These are phyloP conservation scores for Periophthalmus modestus DNA, from an alignment of 2,113 vertebrate genomes.

Conservation along the genomic window DNA sequence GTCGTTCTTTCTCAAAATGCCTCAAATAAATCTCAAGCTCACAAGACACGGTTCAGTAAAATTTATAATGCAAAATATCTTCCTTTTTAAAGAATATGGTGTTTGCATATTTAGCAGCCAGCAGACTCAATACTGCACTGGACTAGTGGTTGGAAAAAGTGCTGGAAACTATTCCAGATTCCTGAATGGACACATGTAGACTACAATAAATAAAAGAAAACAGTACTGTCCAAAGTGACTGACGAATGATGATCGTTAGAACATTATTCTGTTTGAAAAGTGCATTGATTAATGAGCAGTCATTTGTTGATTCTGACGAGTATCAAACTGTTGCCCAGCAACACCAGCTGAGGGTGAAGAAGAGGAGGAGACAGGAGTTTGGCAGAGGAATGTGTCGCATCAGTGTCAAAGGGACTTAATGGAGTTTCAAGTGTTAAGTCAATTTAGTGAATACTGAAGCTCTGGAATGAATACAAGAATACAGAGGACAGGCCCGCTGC, in stretches of 20 bases:
- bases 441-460: not conserved
- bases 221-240: not conserved
- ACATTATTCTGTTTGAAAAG: not conserved
- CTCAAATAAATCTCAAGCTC: too few relatives aligned
- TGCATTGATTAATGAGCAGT: not conserved
- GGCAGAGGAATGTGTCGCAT: not conserved
- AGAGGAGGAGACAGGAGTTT: conserved; percentile 3
- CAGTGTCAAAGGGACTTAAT: conserved; percentile 7
- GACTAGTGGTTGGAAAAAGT: too few relatives aligned
- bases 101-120: too few relatives aligned
- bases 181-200: too few relatives aligned
- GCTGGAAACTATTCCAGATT: too few relatives aligned
- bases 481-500: not conserved
- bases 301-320: conserved; percentile 10
- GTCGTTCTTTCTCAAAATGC: too few relatives aligned
- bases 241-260: not conserved
- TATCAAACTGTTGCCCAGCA: conserved; percentile 16
- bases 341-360: not conserved
- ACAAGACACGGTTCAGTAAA: not conserved
- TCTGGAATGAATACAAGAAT: not conserved
- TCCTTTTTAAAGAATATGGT: too few relatives aligned
- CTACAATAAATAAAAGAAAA: too few relatives aligned
- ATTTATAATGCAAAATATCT: not conserved
- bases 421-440: conserved; percentile 5
- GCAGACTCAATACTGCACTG: too few relatives aligned